Base-by-base conservation (phyloP, 2,113 vertebrate species). In the Agapornis roseicollis region DNA sequence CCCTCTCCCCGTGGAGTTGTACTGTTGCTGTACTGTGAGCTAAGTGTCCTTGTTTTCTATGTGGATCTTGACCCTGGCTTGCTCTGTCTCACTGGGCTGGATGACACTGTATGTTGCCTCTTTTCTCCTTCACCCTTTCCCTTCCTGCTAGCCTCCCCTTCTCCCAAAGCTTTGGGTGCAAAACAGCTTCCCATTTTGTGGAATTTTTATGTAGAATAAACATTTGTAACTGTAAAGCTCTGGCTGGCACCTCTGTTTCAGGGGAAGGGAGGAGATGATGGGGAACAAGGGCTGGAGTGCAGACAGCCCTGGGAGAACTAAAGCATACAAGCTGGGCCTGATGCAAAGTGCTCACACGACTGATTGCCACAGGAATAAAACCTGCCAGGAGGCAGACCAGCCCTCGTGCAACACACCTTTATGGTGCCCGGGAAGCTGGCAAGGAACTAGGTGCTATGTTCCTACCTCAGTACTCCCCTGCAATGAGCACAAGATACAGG, bases 171-270 rank as follows among this genome's bases (percentile, higher is more conserved):
- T 98, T 97, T 97, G 94, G 97, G 97, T 96, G 98, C 96, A 97
- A 93, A 97, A 97, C 97, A 97, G 97, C 98, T 98, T 97, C 97
- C 98, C 97, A 96, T 98, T 97, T 98, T 98, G 97, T 98, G 98
- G 96, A 95, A 95, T 98, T 98, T 98, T 98, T 98, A 98, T 97
- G 98, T 98, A 98, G 96, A 98, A 98, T 98, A 98, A 98, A 98
- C 97, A 98, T 98, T 98, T 98, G 96, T 98, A 98, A 96, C 97
- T 95, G 89, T 91, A 85, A 76, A 83, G 52, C 42, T 90, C 39
- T 68, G 60, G 9, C 35, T 93, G 33, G 61, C 24, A 79, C 44
- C 29, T 72, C 46, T 80, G 28, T 89, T 66, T 53, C n/a, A 65
- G 20, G 72, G 69, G 44, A 61, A 73, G 41, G 49, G 52, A 63